A percentile compares a stretch with the other conserved stretches of the same genome.
Evolutionary conservation across 2,888 invertebrate species (phyloP).

Genomic region (Malacosoma neustria): DNA sequence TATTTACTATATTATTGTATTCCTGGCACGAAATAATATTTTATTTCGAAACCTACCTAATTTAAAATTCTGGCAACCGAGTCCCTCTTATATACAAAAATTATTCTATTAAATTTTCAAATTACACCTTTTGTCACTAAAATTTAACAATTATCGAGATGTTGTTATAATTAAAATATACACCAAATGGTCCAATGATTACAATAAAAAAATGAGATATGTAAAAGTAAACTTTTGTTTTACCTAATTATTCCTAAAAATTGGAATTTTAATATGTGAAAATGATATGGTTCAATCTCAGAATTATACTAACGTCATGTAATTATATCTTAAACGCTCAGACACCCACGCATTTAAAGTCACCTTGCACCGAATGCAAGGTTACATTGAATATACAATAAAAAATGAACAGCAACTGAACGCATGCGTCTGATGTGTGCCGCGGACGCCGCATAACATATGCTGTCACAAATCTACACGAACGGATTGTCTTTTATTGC

Average conservation of each 20-base stretch:
- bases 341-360: conserved; percentile 68
- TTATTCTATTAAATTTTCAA: conserved; percentile 30
- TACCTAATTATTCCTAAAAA: conserved; percentile 35
- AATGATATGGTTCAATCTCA: conserved; percentile 63
- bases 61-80: conserved; percentile 42
- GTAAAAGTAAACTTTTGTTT: conserved; percentile 18
- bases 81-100: conserved; percentile 37
- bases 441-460: conserved; percentile 5
- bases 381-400: conserved; percentile 67
- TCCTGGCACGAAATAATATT: conserved; percentile 2
- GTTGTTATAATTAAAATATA: conserved; percentile 40
- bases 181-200: conserved; percentile 24
- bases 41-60: conserved; percentile 24
- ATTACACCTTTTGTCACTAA: conserved; percentile 34
- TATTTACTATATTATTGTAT: conserved; percentile 12
- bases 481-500: background rate
- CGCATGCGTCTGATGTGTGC: conserved; percentile 26
- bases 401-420: conserved; percentile 50
- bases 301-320: conserved; percentile 57
- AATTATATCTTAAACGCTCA: conserved; percentile 68
- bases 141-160: conserved; percentile 45
- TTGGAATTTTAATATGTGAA: conserved; percentile 43
- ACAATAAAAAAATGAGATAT: conserved; percentile 16
- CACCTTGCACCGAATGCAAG: conserved; percentile 67
- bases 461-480: background rate